Conservation (phyloP, 64 coral and sea anemone genomes). For the Dendronephthya gigantea region DNA sequence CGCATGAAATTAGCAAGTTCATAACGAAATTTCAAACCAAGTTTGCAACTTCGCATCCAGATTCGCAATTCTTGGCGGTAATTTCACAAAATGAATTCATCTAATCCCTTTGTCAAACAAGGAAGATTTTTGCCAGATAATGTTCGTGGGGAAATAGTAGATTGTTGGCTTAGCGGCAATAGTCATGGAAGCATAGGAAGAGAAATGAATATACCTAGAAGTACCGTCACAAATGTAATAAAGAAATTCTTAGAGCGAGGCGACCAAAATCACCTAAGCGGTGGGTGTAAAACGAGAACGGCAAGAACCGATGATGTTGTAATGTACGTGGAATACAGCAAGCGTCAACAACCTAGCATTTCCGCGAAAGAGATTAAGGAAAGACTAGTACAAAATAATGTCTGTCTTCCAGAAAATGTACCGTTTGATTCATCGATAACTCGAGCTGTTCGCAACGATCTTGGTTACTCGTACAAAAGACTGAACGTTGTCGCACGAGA, state of each 20-base stretch:
- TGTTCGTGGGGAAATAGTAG: not conserved
- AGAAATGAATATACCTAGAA: not conserved
- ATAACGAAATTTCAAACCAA: too few relatives aligned
- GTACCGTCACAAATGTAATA: not conserved
- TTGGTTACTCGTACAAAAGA: not conserved
- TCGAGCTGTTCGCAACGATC: not conserved
- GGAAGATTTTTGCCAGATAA: conserved; percentile 12
- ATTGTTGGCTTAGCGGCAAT: not conserved
- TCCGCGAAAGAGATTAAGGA: not conserved
- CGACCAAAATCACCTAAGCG: not conserved
- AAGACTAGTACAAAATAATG: not conserved
- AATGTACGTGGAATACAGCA: not conserved
- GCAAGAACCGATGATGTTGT: not conserved
- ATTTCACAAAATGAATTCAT: too few relatives aligned
- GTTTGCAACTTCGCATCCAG: too few relatives aligned
- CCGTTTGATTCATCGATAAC: not conserved
- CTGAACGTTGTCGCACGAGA: not conserved
- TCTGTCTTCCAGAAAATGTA: not conserved
- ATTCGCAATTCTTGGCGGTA: too few relatives aligned
- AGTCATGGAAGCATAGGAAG: not conserved
- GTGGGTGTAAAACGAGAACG: not conserved
- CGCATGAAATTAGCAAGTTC: too few relatives aligned
- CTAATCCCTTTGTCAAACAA: not conserved
- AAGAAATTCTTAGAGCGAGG: not conserved
- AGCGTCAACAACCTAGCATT: not conserved